A percentile compares a stretch with the other conserved stretches of the same genome.
Conservation (phyloP, 2,888 invertebrate genomes). For the Tromatobia lineatoria region DNA sequence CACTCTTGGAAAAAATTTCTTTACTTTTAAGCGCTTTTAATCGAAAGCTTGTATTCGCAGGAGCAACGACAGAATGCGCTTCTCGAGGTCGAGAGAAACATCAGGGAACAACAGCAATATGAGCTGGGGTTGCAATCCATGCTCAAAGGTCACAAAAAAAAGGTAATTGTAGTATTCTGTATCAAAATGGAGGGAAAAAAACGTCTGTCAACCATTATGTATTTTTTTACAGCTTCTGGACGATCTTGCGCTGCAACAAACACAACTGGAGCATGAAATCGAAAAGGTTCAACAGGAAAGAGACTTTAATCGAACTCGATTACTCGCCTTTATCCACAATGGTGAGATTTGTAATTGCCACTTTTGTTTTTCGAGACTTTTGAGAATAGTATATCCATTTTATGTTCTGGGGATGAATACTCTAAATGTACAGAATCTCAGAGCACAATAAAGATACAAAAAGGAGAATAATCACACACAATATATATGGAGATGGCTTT, state of each 20-base stretch:
- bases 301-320: conserved; percentile 85
- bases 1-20: background rate
- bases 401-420: background rate
- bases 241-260: conserved; percentile 88
- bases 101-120: conserved; percentile 88
- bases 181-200: conserved; percentile 25
- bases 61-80: conserved; percentile 87
- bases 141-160: conserved; percentile 88
- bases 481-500: no score
- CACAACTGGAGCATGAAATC: conserved; percentile 89
- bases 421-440: no score
- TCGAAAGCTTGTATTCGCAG: conserved; percentile 79
- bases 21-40: background rate
- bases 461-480: no score
- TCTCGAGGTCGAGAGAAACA: conserved; percentile 88
- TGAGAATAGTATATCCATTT: background rate
- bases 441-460: no score
- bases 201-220: conserved; percentile 53
- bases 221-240: conserved; percentile 85
- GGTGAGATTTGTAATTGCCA: conserved; percentile 71
- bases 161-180: conserved; percentile 84
- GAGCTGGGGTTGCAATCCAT: conserved; percentile 89
- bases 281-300: conserved; percentile 89
- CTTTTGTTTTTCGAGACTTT: conserved; percentile 23
- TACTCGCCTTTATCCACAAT: conserved; percentile 81